Evolutionary conservation across 2,888 invertebrate species (phyloP).

Genomic region (Agrilus biguttatus): DNA sequence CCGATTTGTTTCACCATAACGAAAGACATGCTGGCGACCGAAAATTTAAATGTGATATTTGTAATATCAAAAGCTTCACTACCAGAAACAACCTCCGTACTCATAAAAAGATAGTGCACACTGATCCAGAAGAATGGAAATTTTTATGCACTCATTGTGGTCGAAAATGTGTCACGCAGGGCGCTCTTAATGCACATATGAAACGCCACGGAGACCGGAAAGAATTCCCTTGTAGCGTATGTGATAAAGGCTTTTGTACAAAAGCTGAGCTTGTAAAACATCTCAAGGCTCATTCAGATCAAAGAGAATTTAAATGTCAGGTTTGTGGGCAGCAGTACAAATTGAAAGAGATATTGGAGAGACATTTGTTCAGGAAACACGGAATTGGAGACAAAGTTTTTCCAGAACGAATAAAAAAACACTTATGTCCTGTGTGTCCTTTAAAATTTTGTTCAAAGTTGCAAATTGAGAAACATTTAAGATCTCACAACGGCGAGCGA

Average conservation of each 20-base stretch:
- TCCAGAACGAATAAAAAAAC: background rate
- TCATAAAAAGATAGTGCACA: slow-evolving; percentile 1
- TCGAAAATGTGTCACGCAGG: slow-evolving; percentile 1
- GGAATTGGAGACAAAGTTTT: slow-evolving; percentile 1
- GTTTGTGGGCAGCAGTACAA: slow-evolving; percentile 1
- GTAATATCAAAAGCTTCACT: background rate
- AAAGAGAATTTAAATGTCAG: slow-evolving; percentile 1
- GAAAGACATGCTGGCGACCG: background rate
- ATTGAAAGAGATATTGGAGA: slow-evolving; percentile 1
- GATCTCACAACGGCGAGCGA: slow-evolving; percentile 1
- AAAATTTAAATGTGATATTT: slow-evolving; percentile 1
- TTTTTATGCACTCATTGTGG: background rate
- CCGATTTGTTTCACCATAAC: slow-evolving; percentile 1
- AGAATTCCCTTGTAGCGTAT: slow-evolving; percentile 1
- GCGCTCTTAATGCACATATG: slow-evolving; percentile 1
- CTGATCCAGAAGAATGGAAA: slow-evolving; percentile 3
- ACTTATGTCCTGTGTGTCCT: slow-evolving; percentile 1
- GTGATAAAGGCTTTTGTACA: slow-evolving; percentile 3
- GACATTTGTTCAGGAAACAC: slow-evolving; percentile 1
- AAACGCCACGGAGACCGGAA: slow-evolving; percentile 3
- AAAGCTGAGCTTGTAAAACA: slow-evolving; percentile 2
- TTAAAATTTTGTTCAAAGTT: background rate
- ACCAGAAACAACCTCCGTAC: slow-evolving; percentile 1
- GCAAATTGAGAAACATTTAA: background rate
- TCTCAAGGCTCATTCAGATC: slow-evolving; percentile 1